phyloP scores from a whole-genome alignment of 2,113 vertebrate genomes.

The Crotalus viridis region DNA sequence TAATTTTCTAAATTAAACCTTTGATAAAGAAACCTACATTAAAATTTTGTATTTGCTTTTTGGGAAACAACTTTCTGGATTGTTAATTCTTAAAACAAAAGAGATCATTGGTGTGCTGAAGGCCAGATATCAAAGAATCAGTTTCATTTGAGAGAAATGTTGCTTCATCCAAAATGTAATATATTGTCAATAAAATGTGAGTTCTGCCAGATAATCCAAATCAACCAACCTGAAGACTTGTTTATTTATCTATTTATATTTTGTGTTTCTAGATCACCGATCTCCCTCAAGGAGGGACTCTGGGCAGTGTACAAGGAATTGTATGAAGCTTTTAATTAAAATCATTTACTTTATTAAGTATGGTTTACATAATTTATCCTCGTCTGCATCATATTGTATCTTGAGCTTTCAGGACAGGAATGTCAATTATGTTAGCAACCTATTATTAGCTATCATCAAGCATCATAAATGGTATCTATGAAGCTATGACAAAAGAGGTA shows the following conservation, averaged over 20 bases:
- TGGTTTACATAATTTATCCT: background rate
- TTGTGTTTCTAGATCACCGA: background rate
- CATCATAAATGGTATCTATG: background rate
- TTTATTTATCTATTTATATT: background rate
- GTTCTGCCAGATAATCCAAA: background rate
- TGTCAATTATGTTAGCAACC: background rate
- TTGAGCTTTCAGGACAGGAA: background rate
- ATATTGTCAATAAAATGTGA: background rate
- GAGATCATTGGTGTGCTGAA: background rate
- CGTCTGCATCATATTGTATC: background rate
- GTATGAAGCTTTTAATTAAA: background rate
- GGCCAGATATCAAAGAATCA: background rate
- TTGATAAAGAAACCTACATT: slow-evolving; percentile 30
- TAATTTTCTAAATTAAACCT: slow-evolving; percentile 40
- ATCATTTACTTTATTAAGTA: background rate
- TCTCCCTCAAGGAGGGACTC: background rate
- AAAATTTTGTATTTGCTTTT: slow-evolving; percentile 30
- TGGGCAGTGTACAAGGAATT: background rate
- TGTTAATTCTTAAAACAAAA: background rate
- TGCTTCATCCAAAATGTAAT: background rate
- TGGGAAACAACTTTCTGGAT: background rate
- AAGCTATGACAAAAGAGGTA: background rate
- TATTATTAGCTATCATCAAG: background rate
- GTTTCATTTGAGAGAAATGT: background rate
- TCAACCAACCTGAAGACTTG: background rate